A percentile compares a stretch with the other conserved stretches of the same genome.
phyloP scores from a whole-genome alignment of 1,140 invertebrate species.

The Bombus soroeensis region DNA sequence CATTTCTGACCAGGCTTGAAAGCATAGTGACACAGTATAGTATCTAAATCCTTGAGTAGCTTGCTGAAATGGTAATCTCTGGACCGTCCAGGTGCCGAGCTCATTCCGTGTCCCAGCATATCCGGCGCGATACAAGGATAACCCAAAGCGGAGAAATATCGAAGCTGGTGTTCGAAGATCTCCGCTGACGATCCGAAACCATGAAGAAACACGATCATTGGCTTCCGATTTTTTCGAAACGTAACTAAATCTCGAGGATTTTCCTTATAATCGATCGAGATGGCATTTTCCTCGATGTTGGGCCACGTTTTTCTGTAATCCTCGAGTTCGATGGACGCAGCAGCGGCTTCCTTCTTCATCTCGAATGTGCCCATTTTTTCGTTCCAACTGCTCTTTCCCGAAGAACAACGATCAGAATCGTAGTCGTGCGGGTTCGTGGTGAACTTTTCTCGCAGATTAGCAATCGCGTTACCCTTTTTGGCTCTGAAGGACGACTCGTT shows the following conservation, averaged over 20 bases:
- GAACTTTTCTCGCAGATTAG: conserved; percentile 67
- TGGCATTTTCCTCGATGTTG: conserved; percentile 42
- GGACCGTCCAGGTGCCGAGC: conserved; percentile 84
- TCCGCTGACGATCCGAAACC: conserved; percentile 89
- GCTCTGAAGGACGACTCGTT: conserved; percentile 52
- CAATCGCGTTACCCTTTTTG: conserved; percentile 71
- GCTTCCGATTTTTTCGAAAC: conserved; percentile 79
- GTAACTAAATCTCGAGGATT: conserved; percentile 59
- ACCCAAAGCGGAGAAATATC: conserved; percentile 85
- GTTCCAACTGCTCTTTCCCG: conserved; percentile 42
- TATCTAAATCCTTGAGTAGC: conserved; percentile 85
- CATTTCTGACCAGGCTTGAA: conserved; percentile 79
- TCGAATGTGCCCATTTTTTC: conserved; percentile 24
- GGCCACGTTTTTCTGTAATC: conserved; percentile 61
- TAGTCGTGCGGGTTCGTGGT: conserved; percentile 48
- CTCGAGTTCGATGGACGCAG: conserved; percentile 58
- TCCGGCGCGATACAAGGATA: conserved; percentile 89
- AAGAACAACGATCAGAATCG: conserved; percentile 2
- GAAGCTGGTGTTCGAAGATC: conserved; percentile 86
- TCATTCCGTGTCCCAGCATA: conserved; percentile 89
- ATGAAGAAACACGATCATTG: conserved; percentile 88
- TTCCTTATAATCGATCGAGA: background rate
- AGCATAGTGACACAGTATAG: conserved; percentile 86
- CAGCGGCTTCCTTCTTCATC: background rate
- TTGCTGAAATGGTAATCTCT: conserved; percentile 87